phyloP scores from a whole-genome alignment of 2,113 vertebrate genomes.

The Xenus cinereus region DNA sequence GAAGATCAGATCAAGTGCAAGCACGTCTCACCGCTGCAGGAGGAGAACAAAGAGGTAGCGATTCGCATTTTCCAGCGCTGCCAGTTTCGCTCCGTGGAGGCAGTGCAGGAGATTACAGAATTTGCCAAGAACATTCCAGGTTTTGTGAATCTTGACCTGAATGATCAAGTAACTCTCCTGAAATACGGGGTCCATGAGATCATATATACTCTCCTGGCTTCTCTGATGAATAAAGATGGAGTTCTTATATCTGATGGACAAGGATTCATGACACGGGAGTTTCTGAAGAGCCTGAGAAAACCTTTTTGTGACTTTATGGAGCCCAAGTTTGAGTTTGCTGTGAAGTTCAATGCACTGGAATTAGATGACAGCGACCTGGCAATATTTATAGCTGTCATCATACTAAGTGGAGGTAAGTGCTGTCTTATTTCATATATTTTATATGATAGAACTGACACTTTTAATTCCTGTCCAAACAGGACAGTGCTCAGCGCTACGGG shows the following conservation, averaged over 20 bases:
- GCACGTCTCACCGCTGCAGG: constrained; percentile 80
- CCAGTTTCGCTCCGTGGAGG: constrained; percentile 94
- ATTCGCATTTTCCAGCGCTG: constrained; percentile 95
- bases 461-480: not conserved
- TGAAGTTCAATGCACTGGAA: constrained; percentile 97
- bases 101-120: constrained; percentile 94
- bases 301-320: constrained; percentile 98
- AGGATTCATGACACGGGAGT: constrained; percentile 98
- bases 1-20: constrained; percentile 93
- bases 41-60: constrained; percentile 87
- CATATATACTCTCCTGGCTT: constrained; percentile 93
- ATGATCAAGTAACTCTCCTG: constrained; percentile 97
- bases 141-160: constrained; percentile 90
- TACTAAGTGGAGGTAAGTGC: constrained; percentile 93
- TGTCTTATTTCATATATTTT: not conserved
- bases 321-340: constrained; percentile 97
- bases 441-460: not conserved
- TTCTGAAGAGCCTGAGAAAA: constrained; percentile 96
- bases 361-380: constrained; percentile 97
- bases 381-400: constrained; percentile 96
- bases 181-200: constrained; percentile 98
- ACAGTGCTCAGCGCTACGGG: not conserved
- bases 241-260: constrained; percentile 94
- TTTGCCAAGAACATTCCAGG: constrained; percentile 98
- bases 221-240: constrained; percentile 98